Conservation (phyloP, 2,113 vertebrate genomes). For the Calidris pugnax region DNA sequence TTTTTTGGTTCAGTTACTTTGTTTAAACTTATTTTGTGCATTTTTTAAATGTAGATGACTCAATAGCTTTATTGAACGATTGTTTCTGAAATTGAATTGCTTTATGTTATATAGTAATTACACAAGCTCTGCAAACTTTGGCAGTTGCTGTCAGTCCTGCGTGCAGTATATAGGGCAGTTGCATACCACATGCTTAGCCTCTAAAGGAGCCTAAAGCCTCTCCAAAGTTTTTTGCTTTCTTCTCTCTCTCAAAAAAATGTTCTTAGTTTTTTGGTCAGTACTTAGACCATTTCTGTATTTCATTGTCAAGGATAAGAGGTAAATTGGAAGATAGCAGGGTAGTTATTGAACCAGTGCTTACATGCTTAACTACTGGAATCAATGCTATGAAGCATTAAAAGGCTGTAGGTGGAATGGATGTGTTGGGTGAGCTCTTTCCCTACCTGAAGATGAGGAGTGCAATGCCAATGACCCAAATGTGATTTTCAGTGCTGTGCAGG, state of each 20-base stretch:
- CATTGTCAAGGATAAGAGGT: neutral
- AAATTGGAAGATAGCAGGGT: neutral
- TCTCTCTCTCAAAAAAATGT: neutral
- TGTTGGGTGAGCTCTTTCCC: neutral
- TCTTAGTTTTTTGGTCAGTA: neutral
- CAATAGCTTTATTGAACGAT: neutral
- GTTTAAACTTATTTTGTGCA: neutral
- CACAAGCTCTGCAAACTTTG: neutral
- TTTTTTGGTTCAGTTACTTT: neutral
- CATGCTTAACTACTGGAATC: neutral
- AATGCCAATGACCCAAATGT: neutral
- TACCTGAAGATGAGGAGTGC: neutral
- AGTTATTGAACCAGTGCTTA: neutral
- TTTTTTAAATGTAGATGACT: neutral
- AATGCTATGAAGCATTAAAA: neutral
- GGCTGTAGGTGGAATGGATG: neutral
- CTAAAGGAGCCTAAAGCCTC: neutral
- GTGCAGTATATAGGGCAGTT: neutral
- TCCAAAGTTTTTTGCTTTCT: neutral
- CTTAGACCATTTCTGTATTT: neutral
- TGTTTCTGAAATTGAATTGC: neutral
- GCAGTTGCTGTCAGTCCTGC: neutral
- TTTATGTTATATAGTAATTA: neutral
- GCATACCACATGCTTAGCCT: neutral
- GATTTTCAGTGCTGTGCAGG: neutral